Conservation (phyloP, 2,113 vertebrate species). For the Pseudonaja textilis region DNA sequence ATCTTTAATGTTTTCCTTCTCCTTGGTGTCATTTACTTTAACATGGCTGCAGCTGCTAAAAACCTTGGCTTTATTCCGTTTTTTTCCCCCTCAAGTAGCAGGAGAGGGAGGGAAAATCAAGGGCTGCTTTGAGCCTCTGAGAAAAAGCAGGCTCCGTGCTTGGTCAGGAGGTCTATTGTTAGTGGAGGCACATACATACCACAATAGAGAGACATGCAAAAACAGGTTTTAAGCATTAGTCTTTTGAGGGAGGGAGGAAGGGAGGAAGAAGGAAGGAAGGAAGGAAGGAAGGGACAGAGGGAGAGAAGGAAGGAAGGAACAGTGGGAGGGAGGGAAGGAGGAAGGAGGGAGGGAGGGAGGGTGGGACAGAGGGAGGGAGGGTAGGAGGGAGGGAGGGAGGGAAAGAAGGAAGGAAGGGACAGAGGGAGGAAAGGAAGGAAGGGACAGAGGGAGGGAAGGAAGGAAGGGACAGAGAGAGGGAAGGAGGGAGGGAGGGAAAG, state of each 20-base stretch:
- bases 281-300: no score
- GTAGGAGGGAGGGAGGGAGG: no score
- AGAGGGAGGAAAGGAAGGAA: no score
- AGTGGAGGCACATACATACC: not conserved
- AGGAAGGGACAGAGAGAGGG: not conserved
- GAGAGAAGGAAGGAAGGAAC: no score
- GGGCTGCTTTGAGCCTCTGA: not conserved
- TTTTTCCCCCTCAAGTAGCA: not conserved
- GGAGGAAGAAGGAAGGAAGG: not conserved
- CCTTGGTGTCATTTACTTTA: not conserved
- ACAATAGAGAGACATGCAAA: not conserved
- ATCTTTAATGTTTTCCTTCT: not conserved
- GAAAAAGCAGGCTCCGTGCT: not conserved
- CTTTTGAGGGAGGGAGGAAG: not conserved
- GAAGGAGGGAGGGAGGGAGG: not conserved
- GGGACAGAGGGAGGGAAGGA: accelerated
- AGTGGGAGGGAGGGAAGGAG: no score
- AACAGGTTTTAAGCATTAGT: not conserved
- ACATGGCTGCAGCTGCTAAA: not conserved
- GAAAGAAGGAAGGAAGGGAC: no score
- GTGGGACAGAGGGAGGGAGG: no score
- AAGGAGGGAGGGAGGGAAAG: not conserved
- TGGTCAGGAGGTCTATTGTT: not conserved
- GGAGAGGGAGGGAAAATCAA: not conserved
- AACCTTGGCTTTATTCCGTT: not conserved